Conservation (phyloP, 2,113 vertebrate genomes). For the Poeciliopsis retropinna region DNA sequence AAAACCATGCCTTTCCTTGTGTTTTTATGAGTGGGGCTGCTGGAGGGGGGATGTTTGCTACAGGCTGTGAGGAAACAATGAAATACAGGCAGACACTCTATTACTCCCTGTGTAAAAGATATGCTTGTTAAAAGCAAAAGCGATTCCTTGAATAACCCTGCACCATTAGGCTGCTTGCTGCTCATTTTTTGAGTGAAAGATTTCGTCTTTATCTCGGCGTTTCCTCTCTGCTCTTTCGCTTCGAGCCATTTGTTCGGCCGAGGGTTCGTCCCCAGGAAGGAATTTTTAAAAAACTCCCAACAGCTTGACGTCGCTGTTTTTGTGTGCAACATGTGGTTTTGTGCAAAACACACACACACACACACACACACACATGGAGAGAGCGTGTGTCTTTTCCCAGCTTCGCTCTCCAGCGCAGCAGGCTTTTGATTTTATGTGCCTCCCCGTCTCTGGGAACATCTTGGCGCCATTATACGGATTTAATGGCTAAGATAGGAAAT, state of each 20-base stretch:
- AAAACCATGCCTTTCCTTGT: constrained; percentile 7
- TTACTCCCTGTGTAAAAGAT: constrained; percentile 42
- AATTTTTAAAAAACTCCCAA: constrained; percentile 16
- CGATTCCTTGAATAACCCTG: constrained; percentile 31
- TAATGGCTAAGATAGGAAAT: constrained; percentile 74
- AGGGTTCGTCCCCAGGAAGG: constrained; percentile 39
- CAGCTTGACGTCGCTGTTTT: constrained; percentile 31
- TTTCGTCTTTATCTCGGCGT: constrained; percentile 29
- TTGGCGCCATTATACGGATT: constrained; percentile 72
- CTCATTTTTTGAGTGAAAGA: constrained; percentile 42
- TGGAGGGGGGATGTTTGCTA: constrained; percentile 7
- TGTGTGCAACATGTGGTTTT: constrained; percentile 27
- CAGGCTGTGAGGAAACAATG: constrained; percentile 47
- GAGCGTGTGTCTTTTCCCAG: constrained; percentile 19
- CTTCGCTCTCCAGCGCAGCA: constrained; percentile 48
- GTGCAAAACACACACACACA: constrained; percentile 18
- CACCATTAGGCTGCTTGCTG: constrained; percentile 7
- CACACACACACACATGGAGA: not conserved
- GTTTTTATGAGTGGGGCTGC: constrained; percentile 49
- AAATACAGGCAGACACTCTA: constrained; percentile 49
- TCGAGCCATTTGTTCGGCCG: constrained; percentile 31
- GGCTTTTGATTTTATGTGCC: constrained; percentile 51
- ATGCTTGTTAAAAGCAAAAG: constrained; percentile 68
- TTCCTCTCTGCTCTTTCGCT: constrained; percentile 25
- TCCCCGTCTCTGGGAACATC: constrained; percentile 67